Base-by-base conservation (phyloP, 2,113 vertebrate genomes). In the Tragulus kanchil region DNA sequence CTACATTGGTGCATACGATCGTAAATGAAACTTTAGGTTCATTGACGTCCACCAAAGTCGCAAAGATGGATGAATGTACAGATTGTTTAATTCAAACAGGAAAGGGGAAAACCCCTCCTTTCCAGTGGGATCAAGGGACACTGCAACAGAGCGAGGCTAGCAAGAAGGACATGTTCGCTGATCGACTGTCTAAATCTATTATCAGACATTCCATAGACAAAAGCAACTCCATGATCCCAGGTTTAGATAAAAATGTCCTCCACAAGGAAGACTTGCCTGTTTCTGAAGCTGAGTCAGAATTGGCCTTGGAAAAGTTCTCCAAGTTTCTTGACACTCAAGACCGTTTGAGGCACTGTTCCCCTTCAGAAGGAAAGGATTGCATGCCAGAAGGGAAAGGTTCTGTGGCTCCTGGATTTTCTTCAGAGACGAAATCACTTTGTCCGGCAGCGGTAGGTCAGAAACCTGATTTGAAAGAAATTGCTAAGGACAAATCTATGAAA, bases 11-110 rank as follows among this genome's bases (percentile, higher is more conserved):
- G 84, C 99, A 99, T 94, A 98, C 98, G 96, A 99, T 99, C 86
- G 99, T 99, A 67, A 99, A 98, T 95, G 99, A 99, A 98, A 99
- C 99, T 54, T 99, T 99, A 96, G 99, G 99, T 96, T 97, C 99
- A 23, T 98, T 99, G 96, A 99, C 98, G 4, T 97, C 99, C 81
- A 98, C 99, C 45, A 98, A 98, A 97, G 95, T 98, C 97, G 99
- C 99, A 96, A 99, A 98, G 98, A 98, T 98, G 79, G 99, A 98
- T 82, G 98, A 99, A 26, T 98, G 98, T 96, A 98, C 98, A 19
- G 99, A 98, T 81, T 98, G 98, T 92, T 97, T 99, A 92, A 98
- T 98, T 71, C 99, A 98, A 97, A 97, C 98, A 50, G 79, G 95
- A 85, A 98, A 98, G 77, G 98, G 90, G 77, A 98, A 96, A 28